Percentiles rank a stretch among this genome's conserved stretches.
phyloP scores from a whole-genome alignment of 2,113 vertebrate genomes.

The Nycticryphes semicollaris region DNA sequence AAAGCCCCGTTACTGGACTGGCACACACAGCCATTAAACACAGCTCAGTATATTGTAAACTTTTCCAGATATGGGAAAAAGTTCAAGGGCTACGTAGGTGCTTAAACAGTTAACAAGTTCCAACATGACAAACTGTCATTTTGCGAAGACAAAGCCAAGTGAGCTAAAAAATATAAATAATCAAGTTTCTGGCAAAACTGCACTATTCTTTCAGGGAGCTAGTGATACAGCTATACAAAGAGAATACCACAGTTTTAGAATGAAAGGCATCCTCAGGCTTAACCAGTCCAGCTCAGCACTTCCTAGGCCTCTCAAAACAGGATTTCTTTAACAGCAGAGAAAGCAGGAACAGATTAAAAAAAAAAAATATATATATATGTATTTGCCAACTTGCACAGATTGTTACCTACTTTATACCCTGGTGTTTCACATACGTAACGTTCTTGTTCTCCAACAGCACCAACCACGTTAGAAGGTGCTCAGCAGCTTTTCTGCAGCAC shows the following conservation, averaged over 20 bases:
- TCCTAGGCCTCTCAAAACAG: neutral
- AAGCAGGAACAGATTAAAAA: neutral
- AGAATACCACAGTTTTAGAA: neutral
- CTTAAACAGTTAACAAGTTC: neutral
- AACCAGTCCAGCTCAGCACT: neutral
- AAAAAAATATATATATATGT: too few relatives aligned
- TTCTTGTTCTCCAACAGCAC: neutral
- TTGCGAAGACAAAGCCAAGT: neutral
- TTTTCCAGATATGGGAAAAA: slow-evolving; percentile 28
- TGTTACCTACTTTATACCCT: neutral
- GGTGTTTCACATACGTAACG: fast-evolving
- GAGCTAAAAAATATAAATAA: neutral
- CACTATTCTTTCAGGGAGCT: neutral
- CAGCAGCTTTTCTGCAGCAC: neutral
- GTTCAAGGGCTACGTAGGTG: neutral
- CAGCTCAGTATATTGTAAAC: neutral
- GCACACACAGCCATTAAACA: neutral
- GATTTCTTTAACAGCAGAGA: neutral
- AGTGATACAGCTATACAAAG: neutral
- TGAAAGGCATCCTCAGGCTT: neutral
- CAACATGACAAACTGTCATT: neutral
- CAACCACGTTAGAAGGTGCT: neutral
- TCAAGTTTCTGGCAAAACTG: neutral
- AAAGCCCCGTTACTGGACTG: neutral
- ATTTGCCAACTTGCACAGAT: neutral